phyloP scores from a whole-genome alignment of 2,113 vertebrate species.

The Gallinago media region DNA sequence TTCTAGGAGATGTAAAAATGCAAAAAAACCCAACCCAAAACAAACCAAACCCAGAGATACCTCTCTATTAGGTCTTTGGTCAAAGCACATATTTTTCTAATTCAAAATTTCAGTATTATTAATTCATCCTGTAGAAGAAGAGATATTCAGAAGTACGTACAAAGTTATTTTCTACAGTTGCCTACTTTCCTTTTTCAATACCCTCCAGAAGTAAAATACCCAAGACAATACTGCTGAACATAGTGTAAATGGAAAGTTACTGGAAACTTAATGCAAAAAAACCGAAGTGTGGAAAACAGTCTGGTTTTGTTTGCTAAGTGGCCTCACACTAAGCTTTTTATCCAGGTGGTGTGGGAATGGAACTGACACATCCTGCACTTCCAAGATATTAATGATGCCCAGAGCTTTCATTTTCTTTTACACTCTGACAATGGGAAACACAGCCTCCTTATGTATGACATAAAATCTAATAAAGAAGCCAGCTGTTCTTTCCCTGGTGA shows the following conservation, averaged over 20 bases:
- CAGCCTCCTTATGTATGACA: slow-evolving; percentile 80
- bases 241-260: background rate
- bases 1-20: background rate
- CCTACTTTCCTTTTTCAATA: background rate
- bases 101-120: background rate
- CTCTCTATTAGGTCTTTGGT: background rate
- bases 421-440: slow-evolving; percentile 78
- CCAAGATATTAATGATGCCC: slow-evolving; percentile 82
- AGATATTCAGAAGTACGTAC: background rate
- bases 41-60: background rate
- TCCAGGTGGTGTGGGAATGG: slow-evolving; percentile 77
- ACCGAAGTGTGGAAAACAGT: slow-evolving; percentile 21
- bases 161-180: background rate
- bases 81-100: background rate
- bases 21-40: background rate
- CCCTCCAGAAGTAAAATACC: background rate
- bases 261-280: slow-evolving; percentile 32
- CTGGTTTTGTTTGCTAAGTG: slow-evolving; percentile 70
- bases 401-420: slow-evolving; percentile 84
- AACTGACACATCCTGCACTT: slow-evolving; percentile 70
- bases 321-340: slow-evolving; percentile 70
- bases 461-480: slow-evolving; percentile 83
- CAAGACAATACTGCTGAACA: background rate
- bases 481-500: slow-evolving; percentile 84
- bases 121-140: background rate